These are phyloP conservation scores for Steinernema scapterisci DNA, from an alignment of 2,888 invertebrate genomes.

Conservation along the genomic window DNA sequence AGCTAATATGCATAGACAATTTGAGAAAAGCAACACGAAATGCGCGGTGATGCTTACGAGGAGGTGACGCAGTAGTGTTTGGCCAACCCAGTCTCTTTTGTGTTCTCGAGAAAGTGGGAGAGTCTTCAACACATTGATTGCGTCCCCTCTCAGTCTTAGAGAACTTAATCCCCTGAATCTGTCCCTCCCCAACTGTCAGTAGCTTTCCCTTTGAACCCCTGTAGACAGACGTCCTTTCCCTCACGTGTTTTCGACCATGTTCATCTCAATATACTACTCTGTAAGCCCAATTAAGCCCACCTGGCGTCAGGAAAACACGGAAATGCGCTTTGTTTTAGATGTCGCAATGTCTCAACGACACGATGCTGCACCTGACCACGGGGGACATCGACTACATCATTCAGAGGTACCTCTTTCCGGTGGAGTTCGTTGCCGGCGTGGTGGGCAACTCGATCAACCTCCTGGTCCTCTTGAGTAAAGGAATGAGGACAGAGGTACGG, in stretches of 20 bases:
- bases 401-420: slow-evolving; percentile 57
- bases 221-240: slow-evolving; percentile 1
- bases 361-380: slow-evolving; percentile 42
- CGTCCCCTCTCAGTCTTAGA: slow-evolving; percentile 15
- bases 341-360: slow-evolving; percentile 23
- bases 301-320: background rate
- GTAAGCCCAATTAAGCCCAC: slow-evolving; percentile 4
- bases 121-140: slow-evolving; percentile 30
- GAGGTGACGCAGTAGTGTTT: slow-evolving; percentile 14
- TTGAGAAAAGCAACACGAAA: slow-evolving; percentile 10
- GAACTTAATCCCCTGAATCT: slow-evolving; percentile 26
- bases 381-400: slow-evolving; percentile 42
- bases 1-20: slow-evolving; percentile 22
- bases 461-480: slow-evolving; percentile 53
- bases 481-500: slow-evolving; percentile 59
- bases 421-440: slow-evolving; percentile 59
- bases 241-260: slow-evolving; percentile 4
- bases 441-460: slow-evolving; percentile 59
- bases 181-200: slow-evolving; percentile 24
- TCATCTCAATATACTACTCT: background rate
- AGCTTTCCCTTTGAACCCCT: slow-evolving; percentile 9
- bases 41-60: slow-evolving; percentile 16
- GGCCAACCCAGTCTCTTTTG: slow-evolving; percentile 21
- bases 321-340: slow-evolving; percentile 8
- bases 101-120: slow-evolving; percentile 10